Base-by-base conservation (phyloP, 1,140 invertebrate species). In the Magallana angulata region DNA sequence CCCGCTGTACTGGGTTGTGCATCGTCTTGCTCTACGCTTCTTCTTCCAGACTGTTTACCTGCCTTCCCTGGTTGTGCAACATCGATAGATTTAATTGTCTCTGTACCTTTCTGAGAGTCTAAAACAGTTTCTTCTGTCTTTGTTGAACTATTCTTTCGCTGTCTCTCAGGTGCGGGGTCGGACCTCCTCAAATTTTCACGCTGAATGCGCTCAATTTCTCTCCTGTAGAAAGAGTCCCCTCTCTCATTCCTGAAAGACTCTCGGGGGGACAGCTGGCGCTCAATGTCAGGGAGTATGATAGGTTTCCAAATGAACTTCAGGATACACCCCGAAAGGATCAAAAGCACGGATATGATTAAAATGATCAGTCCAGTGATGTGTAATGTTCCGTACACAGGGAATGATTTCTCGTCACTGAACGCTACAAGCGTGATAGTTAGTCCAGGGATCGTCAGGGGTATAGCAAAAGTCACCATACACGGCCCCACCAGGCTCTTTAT, bases 401-500 rank as follows among this genome's bases (percentile, higher is more conserved):
- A 90, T 1, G 89, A 84, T 7, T 82, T 88, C 16, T 92, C 90
- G 12, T 91, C 87, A 48, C 85, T 84, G 59, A 91, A 91, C 8
- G 89, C 90, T 6, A 92, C 91, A 30, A 91, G 68, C 7, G 91
- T 91, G 5, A 92, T 85, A 0, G 91, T 91, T 18, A 91, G 60
- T 7, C 91, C 91, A 5, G 91, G 91, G 7, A 92, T 83, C 1
- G 89, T 87, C 14, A 92, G 82, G 2, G 91, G 91, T 9, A 92
- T 87, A 1, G 90, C 89, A 82, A 92, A 91, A 11, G 86, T 90
- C 11, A 91, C 88, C 89, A 92, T 87, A 71, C 91, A 91, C 6
- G 90, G 88, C 9, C 90, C 91, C 56, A 89, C n/a, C 85, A 88
- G 84, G 1, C 84, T 64, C 56, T 89, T 90, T 11, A 90, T 84